Base-by-base conservation (phyloP, 2,113 vertebrate species). In the Lanius ludovicianus region DNA sequence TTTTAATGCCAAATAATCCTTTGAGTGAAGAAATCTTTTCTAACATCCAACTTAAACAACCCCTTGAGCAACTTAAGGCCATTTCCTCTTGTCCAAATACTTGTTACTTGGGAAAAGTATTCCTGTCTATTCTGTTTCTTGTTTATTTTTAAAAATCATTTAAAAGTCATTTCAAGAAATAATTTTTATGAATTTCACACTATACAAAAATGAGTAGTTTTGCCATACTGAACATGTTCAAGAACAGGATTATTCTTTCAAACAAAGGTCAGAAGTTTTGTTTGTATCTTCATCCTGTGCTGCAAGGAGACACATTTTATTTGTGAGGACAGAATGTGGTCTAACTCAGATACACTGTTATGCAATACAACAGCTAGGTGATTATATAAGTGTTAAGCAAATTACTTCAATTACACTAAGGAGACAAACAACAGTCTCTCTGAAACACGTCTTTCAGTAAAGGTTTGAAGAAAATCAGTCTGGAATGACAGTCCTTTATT, bases 1-100 rank as follows among this genome's bases (percentile, higher is more conserved):
- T 49, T 67, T 31, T 22, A 86, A 9, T 1, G 8, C 8, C 12
- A n/a, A 21, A 25, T 1, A 44, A 55, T 1, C 2, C 8, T 41
- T n/a, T 3, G 1, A 1, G 6, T 7, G 7, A 86, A 65, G 15
- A 56, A 37, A 16, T 30, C 7, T 33, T 55, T 79, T 15, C 7
- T 44, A 31, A 47, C 9, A n/a, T 7, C 11, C 15, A 68, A n/a
- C 2, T 6, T 62, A 67, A 87, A 57, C 4, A 3, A 16, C 10
- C 3, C 18, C 15, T 80, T 10, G 14, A 1, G 2, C 27, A 90
- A 63, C 15, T 7, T 59, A 5, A 90, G 12, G 24, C 6, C 3
- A 14, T 37, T 52, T 91, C 30, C 20, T 86, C 46, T 69, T 2
- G 4, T 42, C 41, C 28, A 37, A 13, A 33, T 8, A 2, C 23